These are phyloP conservation scores for Notoglanidium macrostoma DNA, from an alignment of 2,797 vertebrate genomes.

Conservation along the genomic window DNA sequence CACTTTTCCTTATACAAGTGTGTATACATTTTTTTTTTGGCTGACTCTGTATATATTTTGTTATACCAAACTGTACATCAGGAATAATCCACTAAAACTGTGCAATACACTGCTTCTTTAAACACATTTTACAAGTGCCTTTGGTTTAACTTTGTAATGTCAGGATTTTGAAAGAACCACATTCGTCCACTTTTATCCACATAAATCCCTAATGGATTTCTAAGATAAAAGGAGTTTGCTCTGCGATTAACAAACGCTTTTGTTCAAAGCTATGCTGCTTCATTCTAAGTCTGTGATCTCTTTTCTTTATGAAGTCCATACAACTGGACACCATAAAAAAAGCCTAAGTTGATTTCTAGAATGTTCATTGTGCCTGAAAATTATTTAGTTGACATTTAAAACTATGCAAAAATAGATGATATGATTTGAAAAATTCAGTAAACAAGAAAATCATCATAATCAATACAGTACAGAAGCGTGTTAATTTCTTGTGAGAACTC, in stretches of 20 bases:
- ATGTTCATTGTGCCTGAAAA: not conserved
- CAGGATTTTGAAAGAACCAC: not conserved
- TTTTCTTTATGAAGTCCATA: not conserved
- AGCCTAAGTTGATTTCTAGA: not conserved
- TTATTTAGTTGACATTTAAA: not conserved
- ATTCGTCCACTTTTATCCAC: slow-evolving; percentile 10
- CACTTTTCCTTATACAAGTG: too few relatives aligned
- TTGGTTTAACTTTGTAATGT: not conserved
- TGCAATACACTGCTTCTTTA: not conserved
- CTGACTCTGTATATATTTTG: not conserved
- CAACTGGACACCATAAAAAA: not conserved
- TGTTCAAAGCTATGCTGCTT: slow-evolving; percentile 29
- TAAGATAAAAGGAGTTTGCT: slow-evolving; percentile 25
- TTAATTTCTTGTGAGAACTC: slow-evolving; percentile 37
- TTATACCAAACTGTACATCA: not conserved
- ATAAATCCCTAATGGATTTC: not conserved
- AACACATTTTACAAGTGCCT: not conserved
- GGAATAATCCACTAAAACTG: not conserved
- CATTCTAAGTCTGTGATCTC: slow-evolving; percentile 35
- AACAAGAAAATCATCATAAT: not conserved
- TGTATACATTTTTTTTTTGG: too few relatives aligned
- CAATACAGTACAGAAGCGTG: not conserved
- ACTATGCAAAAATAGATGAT: not conserved
- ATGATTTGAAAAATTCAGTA: too few relatives aligned
- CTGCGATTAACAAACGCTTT: slow-evolving; percentile 1